Base-by-base conservation (phyloP, 2,797 vertebrate species). In the Gymnothorax javanicus region DNA sequence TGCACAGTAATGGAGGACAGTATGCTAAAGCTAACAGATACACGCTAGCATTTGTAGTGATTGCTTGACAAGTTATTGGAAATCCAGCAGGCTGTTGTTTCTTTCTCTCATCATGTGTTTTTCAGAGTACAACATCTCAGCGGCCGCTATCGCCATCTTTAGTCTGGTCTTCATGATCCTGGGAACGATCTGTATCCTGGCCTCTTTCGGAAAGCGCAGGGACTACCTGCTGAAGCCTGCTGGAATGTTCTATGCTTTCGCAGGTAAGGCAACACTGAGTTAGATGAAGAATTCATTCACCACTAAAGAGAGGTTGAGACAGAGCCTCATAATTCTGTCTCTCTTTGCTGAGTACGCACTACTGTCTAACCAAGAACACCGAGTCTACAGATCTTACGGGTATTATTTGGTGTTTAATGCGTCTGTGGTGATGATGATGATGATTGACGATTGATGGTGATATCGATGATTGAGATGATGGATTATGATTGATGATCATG, bases 111-210 rank as follows among this genome's bases (percentile, higher is more conserved):
- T 4, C 17, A 12, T n/a, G 64, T 57, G 25, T n/a, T 84, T 83
- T 87, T 3, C 90, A 99, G 99, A 99, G 90, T 99, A 98, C 95
- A 99, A 98, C 95, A 99, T 99, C 94, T 99, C 99, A 0, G 98
- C 98, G 0, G 99, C 98, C 0, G 99, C 98, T 93, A 98, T 99
- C 58, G 94, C 97, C 93, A 96, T 99, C 94, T 98, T 99, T 95
- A 97, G 98, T 13, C 91, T 99, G 2, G 96, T 91, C 89, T 99
- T 99, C 86, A 94, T 96, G 27, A 96, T 98, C 91, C 92, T 98
- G 8, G 99, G 98, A 0, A 95, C 96, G 1, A 87, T 98, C 90
- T 98, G 97, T 20, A 85, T 96, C 62, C 81, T 97, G 0, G 93
- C 96, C 2, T 97, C 98, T 33, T 97, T 97, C 69, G 85, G 95